Conservation (phyloP, 2,113 vertebrate species). For the Telmatochromis sp. region DNA sequence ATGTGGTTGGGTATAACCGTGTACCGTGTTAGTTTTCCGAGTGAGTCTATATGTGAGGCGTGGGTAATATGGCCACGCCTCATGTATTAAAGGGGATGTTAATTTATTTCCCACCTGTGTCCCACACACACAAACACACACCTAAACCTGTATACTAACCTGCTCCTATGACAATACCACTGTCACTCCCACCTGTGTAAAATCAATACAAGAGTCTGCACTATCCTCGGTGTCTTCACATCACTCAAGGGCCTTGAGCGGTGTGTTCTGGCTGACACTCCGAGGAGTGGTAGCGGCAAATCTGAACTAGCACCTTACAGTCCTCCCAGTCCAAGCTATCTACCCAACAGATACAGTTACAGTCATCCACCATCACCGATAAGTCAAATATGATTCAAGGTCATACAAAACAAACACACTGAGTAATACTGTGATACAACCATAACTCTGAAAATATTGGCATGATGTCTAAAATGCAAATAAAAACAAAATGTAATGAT, state of each 20-base stretch:
- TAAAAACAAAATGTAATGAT: not conserved
- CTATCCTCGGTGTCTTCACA: not conserved
- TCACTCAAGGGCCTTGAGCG: not conserved
- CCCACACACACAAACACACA: not conserved
- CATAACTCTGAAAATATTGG: not conserved
- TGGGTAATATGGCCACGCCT: not conserved
- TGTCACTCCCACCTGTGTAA: not conserved
- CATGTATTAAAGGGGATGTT: not conserved
- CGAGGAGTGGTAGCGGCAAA: rapidly evolving
- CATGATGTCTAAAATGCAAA: not conserved
- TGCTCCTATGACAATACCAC: not conserved
- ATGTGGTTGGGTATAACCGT: too few species aligned
- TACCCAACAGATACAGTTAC: not conserved
- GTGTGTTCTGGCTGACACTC: not conserved
- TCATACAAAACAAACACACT: not conserved
- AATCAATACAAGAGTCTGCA: not conserved
- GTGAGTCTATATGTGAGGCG: too few species aligned
- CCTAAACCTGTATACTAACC: not conserved
- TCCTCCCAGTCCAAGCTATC: not conserved
- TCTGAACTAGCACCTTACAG: not conserved
- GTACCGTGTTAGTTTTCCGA: too few species aligned
- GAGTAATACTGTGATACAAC: not conserved
- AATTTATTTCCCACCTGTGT: not conserved
- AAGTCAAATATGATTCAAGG: not conserved
- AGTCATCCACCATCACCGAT: rapidly evolving